A percentile compares a stretch with the other conserved stretches of the same genome.
Conservation (phyloP, 2,888 invertebrate species). For the Andrena fulva region DNA sequence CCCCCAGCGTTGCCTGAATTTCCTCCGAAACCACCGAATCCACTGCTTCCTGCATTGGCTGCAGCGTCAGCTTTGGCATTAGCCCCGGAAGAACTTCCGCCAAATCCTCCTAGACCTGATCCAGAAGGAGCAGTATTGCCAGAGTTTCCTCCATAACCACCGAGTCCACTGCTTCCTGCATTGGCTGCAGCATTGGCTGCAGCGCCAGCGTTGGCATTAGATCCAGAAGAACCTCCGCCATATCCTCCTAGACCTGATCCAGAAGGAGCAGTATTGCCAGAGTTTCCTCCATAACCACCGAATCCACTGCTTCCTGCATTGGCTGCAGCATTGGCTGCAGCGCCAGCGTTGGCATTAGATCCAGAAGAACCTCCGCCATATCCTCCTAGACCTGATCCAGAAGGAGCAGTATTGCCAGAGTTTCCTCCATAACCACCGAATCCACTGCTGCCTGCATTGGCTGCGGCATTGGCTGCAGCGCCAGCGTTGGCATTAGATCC, state of each 20-base stretch:
- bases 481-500: not conserved
- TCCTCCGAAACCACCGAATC: slow-evolving; percentile 15
- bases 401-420: not conserved
- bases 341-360: not conserved
- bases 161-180: not conserved
- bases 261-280: not conserved
- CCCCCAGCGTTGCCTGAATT: not conserved
- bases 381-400: slow-evolving; percentile 7
- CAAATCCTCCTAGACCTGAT: not conserved
- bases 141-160: not conserved
- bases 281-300: slow-evolving; percentile 20
- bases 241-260: slow-evolving; percentile 10
- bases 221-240: not conserved
- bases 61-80: slow-evolving; percentile 42
- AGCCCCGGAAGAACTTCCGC: slow-evolving; percentile 35
- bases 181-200: slow-evolving; percentile 40
- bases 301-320: slow-evolving; percentile 2
- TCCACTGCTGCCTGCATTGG: slow-evolving; percentile 17
- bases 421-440: slow-evolving; percentile 18
- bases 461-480: slow-evolving; percentile 35
- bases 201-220: not conserved
- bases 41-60: slow-evolving; percentile 28
- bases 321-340: slow-evolving; percentile 32
- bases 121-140: not conserved
- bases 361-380: not conserved